phyloP scores from a whole-genome alignment of 35 echinoderm and acorn worm species.

The Apostichopus parvimensis region DNA sequence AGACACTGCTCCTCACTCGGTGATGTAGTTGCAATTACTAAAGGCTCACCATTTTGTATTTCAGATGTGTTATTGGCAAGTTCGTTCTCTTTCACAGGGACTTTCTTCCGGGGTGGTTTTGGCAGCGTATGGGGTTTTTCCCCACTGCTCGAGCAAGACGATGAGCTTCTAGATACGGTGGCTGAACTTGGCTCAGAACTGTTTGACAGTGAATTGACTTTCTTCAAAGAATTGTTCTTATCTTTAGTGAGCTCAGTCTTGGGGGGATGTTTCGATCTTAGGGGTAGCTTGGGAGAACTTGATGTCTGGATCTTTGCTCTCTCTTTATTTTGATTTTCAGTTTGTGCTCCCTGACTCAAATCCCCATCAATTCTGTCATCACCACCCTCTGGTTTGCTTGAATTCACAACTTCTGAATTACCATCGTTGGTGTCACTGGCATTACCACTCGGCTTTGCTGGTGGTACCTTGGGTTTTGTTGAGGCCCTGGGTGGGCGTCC shows the following conservation, averaged over 20 bases:
- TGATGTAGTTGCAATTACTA: neutral
- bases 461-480: neutral
- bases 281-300: constrained; percentile 1
- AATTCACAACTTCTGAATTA: neutral
- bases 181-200: neutral
- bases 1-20: neutral
- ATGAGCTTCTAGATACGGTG: neutral
- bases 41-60: neutral
- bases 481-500: neutral
- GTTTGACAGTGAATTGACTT: neutral
- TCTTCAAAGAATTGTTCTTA: neutral
- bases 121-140: neutral
- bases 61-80: neutral
- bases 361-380: neutral
- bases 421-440: neutral
- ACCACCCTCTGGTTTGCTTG: neutral
- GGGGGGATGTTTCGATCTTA: neutral
- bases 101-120: constrained; percentile 13
- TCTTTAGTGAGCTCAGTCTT: neutral
- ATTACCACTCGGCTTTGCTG: neutral
- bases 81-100: too few relatives aligned
- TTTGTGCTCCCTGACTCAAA: too few relatives aligned
- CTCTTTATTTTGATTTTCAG: neutral
- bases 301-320: neutral
- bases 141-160: neutral